These are phyloP conservation scores for Ctenomys sociabilis DNA, from an alignment of 2,113 vertebrate species.

Conservation along the genomic window DNA sequence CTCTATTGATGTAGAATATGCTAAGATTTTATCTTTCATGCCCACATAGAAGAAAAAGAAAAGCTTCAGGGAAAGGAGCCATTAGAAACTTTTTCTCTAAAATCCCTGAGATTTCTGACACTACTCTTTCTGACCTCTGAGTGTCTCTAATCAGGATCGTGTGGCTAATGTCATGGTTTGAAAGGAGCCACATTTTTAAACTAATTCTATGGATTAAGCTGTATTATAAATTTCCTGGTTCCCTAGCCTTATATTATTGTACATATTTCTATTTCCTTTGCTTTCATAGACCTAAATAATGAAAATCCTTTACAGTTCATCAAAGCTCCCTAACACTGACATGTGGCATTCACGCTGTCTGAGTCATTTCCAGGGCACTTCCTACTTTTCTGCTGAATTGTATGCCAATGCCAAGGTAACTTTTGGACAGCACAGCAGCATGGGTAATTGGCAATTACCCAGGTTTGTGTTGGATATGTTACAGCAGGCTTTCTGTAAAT, in stretches of 20 bases:
- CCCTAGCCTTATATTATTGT: conserved; percentile 65
- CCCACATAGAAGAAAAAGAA: conserved; percentile 58
- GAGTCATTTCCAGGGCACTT: conserved; percentile 81
- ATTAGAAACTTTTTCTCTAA: conserved; percentile 59
- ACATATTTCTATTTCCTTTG: conserved; percentile 78
- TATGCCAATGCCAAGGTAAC: conserved; percentile 77
- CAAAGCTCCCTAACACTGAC: conserved; percentile 76
- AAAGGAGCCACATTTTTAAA: conserved; percentile 75
- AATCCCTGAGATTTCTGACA: conserved; percentile 63
- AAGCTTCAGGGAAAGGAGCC: conserved; percentile 65
- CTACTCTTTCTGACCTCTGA: conserved; percentile 52
- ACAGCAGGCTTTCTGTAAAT: conserved; percentile 62
- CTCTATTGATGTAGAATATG: conserved; percentile 31
- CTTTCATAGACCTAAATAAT: conserved; percentile 80
- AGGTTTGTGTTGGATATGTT: conserved; percentile 45
- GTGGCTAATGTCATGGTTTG: conserved; percentile 70
- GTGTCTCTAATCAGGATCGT: neutral
- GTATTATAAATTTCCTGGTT: conserved; percentile 76
- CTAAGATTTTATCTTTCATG: conserved; percentile 53
- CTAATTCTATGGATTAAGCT: conserved; percentile 68
- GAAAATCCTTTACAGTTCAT: conserved; percentile 82
- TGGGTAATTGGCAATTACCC: conserved; percentile 69
- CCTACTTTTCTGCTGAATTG: conserved; percentile 72
- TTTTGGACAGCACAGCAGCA: conserved; percentile 65
- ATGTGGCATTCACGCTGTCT: conserved; percentile 80